Base-by-base conservation (phyloP, 1,140 invertebrate genomes). In the Pogonomyrmex californicus region DNA sequence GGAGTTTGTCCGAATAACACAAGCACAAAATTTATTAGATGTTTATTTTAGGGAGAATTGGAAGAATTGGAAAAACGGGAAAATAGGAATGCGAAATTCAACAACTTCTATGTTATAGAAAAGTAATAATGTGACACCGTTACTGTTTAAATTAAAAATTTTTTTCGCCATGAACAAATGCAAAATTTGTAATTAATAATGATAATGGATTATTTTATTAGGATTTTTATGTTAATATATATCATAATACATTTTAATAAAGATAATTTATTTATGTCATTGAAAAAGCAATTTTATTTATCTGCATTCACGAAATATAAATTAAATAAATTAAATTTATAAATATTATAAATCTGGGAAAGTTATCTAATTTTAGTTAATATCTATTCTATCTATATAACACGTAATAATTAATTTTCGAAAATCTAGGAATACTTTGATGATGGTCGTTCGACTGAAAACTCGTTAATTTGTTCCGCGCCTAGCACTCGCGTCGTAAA, bases 401-500 rank as follows among this genome's bases (percentile, higher is more conserved):
- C 36, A 1, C 2, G 0, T 47, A 30, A 70, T 58, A 49, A 38
- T 77, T 77, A 77, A 81, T 68, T 68, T 68, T 68, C 36, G 36
- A 38, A 23, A 47, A 44, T 23, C 33, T 23, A 38, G 58, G 76
- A 47, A 62, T 66, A 70, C 38, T 71, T 71, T 63, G 62, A 56
- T 65, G 77, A 89, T 82, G 41, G 82, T 33, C 49, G 63, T 49
- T 56, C 65, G 51, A 30, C 65, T 41, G 65, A 60, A 87, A 75
- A 58, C 73, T 68, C 66, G 71, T 87, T 89, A 90, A 90, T 87
- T 89, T 60, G 78, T 89, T 89, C 23, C 73, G n/a, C 30, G n/a
- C 30, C 76, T 70, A 86, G 56, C 60, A 36, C 56, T 58, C 49
- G n/a, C 56, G 56, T 62, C 82, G 87, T 75, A 90, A 88, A 90